Evolutionary conservation across 2,888 invertebrate genomes (phyloP), one percentile per base, ranked within the genome.

Genomic region (Ophion ellenae): DNA sequence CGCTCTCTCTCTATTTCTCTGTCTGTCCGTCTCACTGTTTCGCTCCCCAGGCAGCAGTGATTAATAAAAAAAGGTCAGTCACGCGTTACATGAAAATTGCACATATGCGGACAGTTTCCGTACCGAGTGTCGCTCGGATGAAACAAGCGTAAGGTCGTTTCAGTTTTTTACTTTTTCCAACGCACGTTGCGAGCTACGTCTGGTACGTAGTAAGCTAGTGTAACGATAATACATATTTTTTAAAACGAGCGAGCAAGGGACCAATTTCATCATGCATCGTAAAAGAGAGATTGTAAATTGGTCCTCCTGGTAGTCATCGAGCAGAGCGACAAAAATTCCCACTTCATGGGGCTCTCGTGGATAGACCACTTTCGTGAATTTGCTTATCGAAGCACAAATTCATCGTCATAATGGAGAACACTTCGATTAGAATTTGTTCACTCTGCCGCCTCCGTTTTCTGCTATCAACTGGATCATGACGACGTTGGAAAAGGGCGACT

Each of bases 61-160:
- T 70, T 79, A 79, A 53, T 63, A 67, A 69, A 78, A 78, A 69
- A 78, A 78, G 69, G 70, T 79, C 63, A 69, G 40, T n/a, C 69
- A 77, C 66, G 57, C 77, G 67, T 78, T 47, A 53, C 53, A 64
- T 28, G 64, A 53, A 64, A 64, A 64, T 53, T 53, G 32, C 47
- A 28, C 53, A 66, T 20, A 32, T 64, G 24, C 59, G 59, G 20
- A 76, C 47, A 66, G 75, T 63, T 76, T 32, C 14, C 64, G 75
- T 66, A 24, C 28, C 40, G 66, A 64, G 66, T 67, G 36, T 28
- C 40, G 20, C 67, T 59, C 24, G 59, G n/a, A 57, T 36, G 36
- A 17, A 40, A 36, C 78, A 17, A 69, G 28, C 36, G 59, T 67
- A 40, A 59, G 57, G 57, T 77, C 24, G 77, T 78, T 78, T 61